Percentiles rank a stretch among this genome's conserved stretches.
Evolutionary conservation across 1,140 invertebrate species (phyloP).

Genomic region (Brachystomella parvula): DNA sequence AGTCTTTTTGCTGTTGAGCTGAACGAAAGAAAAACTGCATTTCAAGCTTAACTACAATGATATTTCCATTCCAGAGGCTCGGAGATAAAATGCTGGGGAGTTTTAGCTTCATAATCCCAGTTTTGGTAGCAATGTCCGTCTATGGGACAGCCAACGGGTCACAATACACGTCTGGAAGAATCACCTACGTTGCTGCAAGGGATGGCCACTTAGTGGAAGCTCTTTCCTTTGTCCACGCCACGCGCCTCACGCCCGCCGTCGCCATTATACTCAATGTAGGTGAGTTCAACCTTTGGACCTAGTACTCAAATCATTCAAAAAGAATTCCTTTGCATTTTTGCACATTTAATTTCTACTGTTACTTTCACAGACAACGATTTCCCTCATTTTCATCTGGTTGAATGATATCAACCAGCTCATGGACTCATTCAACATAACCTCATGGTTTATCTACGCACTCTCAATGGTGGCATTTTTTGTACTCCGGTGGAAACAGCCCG

Average conservation of each 20-base stretch:
- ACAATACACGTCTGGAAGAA: conserved; percentile 47
- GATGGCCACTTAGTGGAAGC: conserved; percentile 76
- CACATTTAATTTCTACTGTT: too few relatives aligned
- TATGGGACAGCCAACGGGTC: conserved; percentile 62
- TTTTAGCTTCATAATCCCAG: conserved; percentile 56
- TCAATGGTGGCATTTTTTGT: conserved; percentile 70
- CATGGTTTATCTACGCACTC: conserved; percentile 80
- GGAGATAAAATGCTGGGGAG: conserved; percentile 54
- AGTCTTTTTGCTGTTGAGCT: too few relatives aligned
- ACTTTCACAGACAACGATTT: conserved; percentile 57
- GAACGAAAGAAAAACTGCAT: too few relatives aligned
- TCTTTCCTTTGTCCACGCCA: conserved; percentile 75
- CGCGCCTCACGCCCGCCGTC: conserved; percentile 68
- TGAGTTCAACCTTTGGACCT: background rate
- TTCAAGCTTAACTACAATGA: background rate
- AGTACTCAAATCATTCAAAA: too few relatives aligned
- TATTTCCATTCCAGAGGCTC: conserved; percentile 47
- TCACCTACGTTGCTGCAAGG: conserved; percentile 80
- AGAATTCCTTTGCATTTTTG: too few relatives aligned
- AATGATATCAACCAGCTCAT: conserved; percentile 71
- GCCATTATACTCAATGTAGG: conserved; percentile 72
- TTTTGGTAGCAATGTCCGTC: conserved; percentile 63
- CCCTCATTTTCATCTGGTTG: conserved; percentile 61
- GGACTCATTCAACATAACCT: conserved; percentile 79
- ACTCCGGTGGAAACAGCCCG: conserved; percentile 59